Evolutionary conservation across 1,140 invertebrate species (phyloP).

Genomic region (Drosophila ironensis): DNA sequence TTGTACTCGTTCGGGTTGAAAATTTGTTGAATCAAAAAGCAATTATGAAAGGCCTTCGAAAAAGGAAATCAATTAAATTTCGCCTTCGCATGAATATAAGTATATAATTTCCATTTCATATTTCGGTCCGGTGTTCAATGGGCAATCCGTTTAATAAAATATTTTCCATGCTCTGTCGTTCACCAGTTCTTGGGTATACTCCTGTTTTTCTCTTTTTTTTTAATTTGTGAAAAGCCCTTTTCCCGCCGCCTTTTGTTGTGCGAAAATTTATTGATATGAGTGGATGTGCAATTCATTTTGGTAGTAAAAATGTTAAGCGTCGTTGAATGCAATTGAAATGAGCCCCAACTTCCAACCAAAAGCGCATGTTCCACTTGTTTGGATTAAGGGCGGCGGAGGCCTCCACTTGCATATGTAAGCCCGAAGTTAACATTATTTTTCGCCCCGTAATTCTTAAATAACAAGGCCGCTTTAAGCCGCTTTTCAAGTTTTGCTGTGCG

Average conservation of each 20-base stretch:
- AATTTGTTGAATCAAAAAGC: constrained; percentile 39
- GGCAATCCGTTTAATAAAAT: constrained; percentile 50
- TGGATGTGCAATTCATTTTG: constrained; percentile 41
- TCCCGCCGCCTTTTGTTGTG: constrained; percentile 59
- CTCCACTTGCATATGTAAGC: constrained; percentile 37
- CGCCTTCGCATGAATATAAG: constrained; percentile 7
- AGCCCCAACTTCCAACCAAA: constrained; percentile 12
- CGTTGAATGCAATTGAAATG: constrained; percentile 69
- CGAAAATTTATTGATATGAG: constrained; percentile 64
- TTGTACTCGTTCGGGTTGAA: constrained; percentile 2
- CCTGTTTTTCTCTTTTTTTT: no score
- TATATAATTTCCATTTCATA: constrained; percentile 38
- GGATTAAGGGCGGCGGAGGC: constrained; percentile 1
- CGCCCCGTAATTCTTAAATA: constrained; percentile 70
- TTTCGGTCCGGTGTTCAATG: constrained; percentile 31
- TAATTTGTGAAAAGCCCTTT: constrained; percentile 38
- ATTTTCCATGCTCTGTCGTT: constrained; percentile 45
- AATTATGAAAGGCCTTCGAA: constrained; percentile 10
- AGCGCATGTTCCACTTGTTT: constrained; percentile 23
- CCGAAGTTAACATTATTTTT: constrained; percentile 63
- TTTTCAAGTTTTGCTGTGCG: constrained; percentile 44
- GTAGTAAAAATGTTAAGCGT: constrained; percentile 70
- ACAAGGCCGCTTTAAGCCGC: constrained; percentile 61
- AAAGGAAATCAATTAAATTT: constrained; percentile 17
- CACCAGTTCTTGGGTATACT: constrained; percentile 21